Evolutionary conservation across 2,888 invertebrate species (phyloP), one percentile per base, ranked within the genome.

Genomic region (Eilema sororculum): DNA sequence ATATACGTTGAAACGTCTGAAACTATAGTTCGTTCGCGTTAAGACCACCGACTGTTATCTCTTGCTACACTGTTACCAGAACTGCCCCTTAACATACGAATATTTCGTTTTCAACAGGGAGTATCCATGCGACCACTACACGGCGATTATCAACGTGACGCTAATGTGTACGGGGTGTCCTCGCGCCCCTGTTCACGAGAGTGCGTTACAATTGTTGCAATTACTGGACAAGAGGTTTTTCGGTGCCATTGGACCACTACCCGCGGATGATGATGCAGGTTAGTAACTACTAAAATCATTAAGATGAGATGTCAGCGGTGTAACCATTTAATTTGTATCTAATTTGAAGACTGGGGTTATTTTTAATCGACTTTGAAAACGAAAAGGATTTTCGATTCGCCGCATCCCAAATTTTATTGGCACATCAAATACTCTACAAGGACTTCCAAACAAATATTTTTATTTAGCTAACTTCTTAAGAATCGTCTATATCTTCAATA

Each of bases 41-140:
- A n/a, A n/a, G n/a, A n/a, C n/a, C n/a, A n/a, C 41, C 16, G 41
- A 41, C 41, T 41, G 16, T 37, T 2, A 41, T 16, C 41, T 41
- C 41, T 41, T 16, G 9, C n/a, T 22, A 56, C 22, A n/a, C 10
- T 56, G 56, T 10, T 56, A 56, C 24, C 1, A 57, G 57, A 57
- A 24, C 58, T 22, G 20, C 4, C 22, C 6, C 16, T 25, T 58
- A 25, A 58, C 28, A 1, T 16, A 58, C 16, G 13, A 13, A 25
- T 30, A 37, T 20, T 0, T 52, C 25, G 4, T 76, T 75, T 74
- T 82, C 91, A 93, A 12, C 91, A 98, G 99, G 87, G 99, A 99
- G 93, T 99, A 99, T 95, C 99, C 99, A 3, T 99, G 99, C 90
- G 99, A 99, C 92, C 99, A 99, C 95, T 99, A 99, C 91, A 99